These are phyloP conservation scores for Agonopterix subpropinquella DNA, from an alignment of 2,888 invertebrate species.

Conservation along the genomic window DNA sequence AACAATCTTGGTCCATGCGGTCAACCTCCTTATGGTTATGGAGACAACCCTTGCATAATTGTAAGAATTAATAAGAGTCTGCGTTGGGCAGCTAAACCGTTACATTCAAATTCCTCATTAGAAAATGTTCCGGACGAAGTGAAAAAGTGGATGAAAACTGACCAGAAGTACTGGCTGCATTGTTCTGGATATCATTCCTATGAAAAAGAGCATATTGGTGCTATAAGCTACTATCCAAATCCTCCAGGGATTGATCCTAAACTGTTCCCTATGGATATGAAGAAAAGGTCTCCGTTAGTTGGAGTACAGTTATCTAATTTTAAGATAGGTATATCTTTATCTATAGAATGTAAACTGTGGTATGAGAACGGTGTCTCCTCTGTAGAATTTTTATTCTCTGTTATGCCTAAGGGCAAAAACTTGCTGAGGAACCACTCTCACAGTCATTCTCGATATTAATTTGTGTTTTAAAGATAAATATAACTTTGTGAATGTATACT, in stretches of 20 bases:
- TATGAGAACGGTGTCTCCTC: constrained; percentile 45
- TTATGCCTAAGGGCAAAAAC: constrained; percentile 26
- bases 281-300: constrained; percentile 36
- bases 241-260: constrained; percentile 56
- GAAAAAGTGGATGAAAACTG: constrained; percentile 33
- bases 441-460: not conserved
- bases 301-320: constrained; percentile 55
- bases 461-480: not conserved
- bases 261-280: constrained; percentile 35
- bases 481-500: not conserved
- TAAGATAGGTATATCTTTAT: constrained; percentile 48
- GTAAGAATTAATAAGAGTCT: constrained; percentile 53
- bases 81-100: constrained; percentile 48
- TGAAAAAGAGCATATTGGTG: constrained; percentile 56
- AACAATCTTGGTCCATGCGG: constrained; percentile 51
- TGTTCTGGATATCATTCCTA: constrained; percentile 49
- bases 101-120: constrained; percentile 28
- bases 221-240: constrained; percentile 50
- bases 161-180: constrained; percentile 46
- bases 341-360: constrained; percentile 55
- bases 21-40: constrained; percentile 51
- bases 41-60: constrained; percentile 49
- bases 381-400: constrained; percentile 48
- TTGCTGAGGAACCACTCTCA: not conserved
- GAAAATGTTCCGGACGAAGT: constrained; percentile 36